Percentiles rank a stretch among this genome's conserved stretches.
Conservation (phyloP, 2,888 invertebrate species). For the Cheilosia variabilis region DNA sequence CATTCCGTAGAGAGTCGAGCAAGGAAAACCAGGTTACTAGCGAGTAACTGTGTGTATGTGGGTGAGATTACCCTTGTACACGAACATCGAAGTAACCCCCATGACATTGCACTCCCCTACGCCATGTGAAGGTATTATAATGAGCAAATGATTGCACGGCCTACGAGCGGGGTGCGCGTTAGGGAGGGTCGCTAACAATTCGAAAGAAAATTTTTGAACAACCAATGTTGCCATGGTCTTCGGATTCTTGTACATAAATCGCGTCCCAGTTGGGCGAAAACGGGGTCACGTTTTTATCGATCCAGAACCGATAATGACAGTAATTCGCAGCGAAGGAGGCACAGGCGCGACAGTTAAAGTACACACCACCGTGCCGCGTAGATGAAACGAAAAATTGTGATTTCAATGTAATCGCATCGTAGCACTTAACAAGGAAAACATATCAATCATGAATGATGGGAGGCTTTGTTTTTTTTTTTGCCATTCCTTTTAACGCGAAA, state of each 20-base stretch:
- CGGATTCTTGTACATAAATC: slow-evolving; percentile 4
- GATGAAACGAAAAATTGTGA: slow-evolving; percentile 52
- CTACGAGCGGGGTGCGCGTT: slow-evolving; percentile 13
- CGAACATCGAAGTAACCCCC: slow-evolving; percentile 43
- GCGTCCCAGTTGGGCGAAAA: background rate
- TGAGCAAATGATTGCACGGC: slow-evolving; percentile 53
- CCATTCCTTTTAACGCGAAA: background rate
- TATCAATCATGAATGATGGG: slow-evolving; percentile 34
- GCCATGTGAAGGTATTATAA: slow-evolving; percentile 58
- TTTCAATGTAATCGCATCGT: slow-evolving; percentile 53
- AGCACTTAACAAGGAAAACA: slow-evolving; percentile 44
- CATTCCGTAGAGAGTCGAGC: slow-evolving; percentile 29
- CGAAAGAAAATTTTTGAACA: slow-evolving; percentile 7
- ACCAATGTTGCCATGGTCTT: slow-evolving; percentile 24
- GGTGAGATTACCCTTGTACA: slow-evolving; percentile 56
- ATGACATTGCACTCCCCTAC: slow-evolving; percentile 62
- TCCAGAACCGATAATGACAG: slow-evolving; percentile 47
- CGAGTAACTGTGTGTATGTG: background rate
- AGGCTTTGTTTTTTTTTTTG: background rate
- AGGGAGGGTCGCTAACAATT: background rate
- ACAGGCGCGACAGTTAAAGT: slow-evolving; percentile 13
- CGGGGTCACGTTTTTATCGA: slow-evolving; percentile 3
- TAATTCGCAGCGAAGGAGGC: slow-evolving; percentile 18
- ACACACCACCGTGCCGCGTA: slow-evolving; percentile 7
- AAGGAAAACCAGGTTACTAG: background rate